phyloP scores from a whole-genome alignment of 2,888 invertebrate genomes.

The Capitulum mitella region DNA sequence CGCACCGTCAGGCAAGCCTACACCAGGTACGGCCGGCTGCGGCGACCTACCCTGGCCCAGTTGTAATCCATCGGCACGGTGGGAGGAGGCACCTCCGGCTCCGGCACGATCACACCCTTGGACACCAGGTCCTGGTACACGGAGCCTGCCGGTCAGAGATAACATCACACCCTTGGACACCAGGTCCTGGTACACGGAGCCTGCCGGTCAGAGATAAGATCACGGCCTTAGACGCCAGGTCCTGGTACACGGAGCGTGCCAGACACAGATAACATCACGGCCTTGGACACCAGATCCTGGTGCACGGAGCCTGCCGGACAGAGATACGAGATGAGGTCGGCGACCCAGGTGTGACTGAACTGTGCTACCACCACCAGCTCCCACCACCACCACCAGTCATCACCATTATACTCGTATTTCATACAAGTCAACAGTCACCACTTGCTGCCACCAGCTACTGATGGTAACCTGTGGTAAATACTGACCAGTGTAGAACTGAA shows the following conservation, averaged over 20 bases:
- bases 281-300: constrained; percentile 63
- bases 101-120: constrained; percentile 73
- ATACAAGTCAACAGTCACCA: no score
- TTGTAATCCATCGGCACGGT: constrained; percentile 99
- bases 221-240: constrained; percentile 69
- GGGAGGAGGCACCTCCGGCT: constrained; percentile 89
- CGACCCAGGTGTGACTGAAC: no score
- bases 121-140: constrained; percentile 61
- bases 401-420: no score
- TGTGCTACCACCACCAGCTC: no score
- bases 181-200: constrained; percentile 52
- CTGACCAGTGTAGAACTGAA: no score
- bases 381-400: no score
- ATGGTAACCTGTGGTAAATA: no score
- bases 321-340: no score
- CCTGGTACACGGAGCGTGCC: constrained; percentile 45
- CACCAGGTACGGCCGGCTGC: no score
- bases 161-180: constrained; percentile 76
- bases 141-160: constrained; percentile 23
- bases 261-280: constrained; percentile 59
- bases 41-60: constrained; percentile 69
- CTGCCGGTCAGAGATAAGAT: constrained; percentile 51
- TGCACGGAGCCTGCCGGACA: constrained; percentile 43
- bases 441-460: no score
- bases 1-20: no score